Conservation (phyloP, 2,113 vertebrate genomes). For the Columba janthina region DNA sequence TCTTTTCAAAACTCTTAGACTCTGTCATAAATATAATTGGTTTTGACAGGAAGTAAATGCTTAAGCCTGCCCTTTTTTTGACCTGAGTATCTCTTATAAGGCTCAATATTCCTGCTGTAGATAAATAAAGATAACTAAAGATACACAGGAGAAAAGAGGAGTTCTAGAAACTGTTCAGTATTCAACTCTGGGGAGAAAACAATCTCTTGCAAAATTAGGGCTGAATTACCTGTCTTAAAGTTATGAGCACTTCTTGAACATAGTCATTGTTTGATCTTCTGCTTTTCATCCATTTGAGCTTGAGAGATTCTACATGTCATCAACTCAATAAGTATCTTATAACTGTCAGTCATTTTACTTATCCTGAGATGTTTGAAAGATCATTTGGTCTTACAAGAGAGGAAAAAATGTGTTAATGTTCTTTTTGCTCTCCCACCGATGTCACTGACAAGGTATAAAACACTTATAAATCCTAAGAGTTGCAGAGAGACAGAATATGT, state of each 20-base stretch:
- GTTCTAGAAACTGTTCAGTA: background rate
- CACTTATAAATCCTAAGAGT: background rate
- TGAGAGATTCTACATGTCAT: background rate
- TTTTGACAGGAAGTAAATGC: background rate
- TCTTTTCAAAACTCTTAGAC: background rate
- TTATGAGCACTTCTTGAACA: background rate
- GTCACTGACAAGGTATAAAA: background rate
- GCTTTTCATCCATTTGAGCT: background rate
- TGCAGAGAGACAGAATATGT: background rate
- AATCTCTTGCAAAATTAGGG: background rate
- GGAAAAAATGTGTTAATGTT: background rate
- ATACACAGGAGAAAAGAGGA: background rate
- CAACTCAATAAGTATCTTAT: background rate
- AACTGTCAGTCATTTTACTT: background rate
- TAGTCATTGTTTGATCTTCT: background rate
- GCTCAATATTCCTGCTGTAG: background rate
- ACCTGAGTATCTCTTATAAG: background rate
- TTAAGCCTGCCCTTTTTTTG: slow-evolving; percentile 19
- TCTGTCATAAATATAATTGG: background rate
- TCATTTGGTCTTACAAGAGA: background rate
- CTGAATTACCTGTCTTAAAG: background rate
- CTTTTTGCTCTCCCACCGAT: background rate
- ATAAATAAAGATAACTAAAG: background rate
- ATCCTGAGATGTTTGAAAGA: background rate
- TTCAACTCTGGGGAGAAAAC: background rate